Evolutionary conservation across 2,888 invertebrate species (phyloP), one percentile per base, ranked within the genome.

Genomic region (Clitarchus hookeri): DNA sequence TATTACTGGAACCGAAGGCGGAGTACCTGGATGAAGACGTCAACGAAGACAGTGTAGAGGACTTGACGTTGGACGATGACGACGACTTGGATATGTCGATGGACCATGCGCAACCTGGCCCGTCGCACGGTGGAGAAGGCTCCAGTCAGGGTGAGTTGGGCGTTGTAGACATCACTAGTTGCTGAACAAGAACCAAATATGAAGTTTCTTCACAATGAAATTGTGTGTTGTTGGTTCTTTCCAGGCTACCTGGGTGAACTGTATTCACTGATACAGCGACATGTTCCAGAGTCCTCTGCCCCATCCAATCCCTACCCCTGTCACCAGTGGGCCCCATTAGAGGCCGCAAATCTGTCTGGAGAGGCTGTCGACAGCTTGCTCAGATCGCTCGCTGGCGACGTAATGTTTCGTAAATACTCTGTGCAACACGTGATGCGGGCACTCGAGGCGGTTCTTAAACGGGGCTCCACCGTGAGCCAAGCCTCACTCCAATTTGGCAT

Each of bases 31-130:
- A 95, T 88, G 95, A 95, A 90, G 92, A 93, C 88, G 91, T 92
- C 90, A 94, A 94, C 90, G 95, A 95, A 89, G 95, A 95, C 90
- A 95, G 95, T 90, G 96, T 97, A 90, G 97, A 97, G 92, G 97
- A 97, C 92, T 94, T 97, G 91, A 97, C 97, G 88, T 92, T 96
- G 87, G 96, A 90, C 85, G 97, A 97, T 88, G 91, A 92, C 91
- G 92, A 92, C 90, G 94, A 95, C 90, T 94, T 94, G 91, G 95
- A 95, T 89, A 94, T 94, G 90, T 91, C 93, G 88, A 94, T 94
- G 91, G 95, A 95, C 89, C 95, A 94, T 90, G 91, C 93, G 88
- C 92, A 93, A 91, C 95, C 95, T 90, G 95, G 95, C 91, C 95
- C 95, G 90, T 92, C 92, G 85, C 90, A 91, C 84, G 91, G 91